Evolutionary conservation across 1,140 invertebrate genomes (phyloP).

Genomic region (Pantala flavescens): DNA sequence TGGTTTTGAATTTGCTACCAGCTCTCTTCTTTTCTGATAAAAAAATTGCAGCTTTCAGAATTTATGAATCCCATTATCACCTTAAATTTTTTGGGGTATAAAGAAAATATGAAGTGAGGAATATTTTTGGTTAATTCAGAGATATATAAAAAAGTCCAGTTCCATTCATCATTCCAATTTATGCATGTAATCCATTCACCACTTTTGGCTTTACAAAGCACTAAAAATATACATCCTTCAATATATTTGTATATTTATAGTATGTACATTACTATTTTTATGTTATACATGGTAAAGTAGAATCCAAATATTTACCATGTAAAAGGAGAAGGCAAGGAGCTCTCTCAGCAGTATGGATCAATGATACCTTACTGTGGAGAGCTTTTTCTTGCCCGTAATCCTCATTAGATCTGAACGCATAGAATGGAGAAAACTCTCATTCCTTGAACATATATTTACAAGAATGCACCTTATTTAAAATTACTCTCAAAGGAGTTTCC

Average conservation of each 20-base stretch:
- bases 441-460: constrained; percentile 9
- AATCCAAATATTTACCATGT: neutral
- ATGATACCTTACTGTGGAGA: neutral
- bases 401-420: constrained; percentile 1
- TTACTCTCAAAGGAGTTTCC: neutral
- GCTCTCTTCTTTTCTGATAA: too few relatives aligned
- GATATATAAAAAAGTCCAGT: too few relatives aligned
- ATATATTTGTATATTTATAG: constrained; percentile 7
- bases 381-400: neutral
- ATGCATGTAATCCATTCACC: neutral
- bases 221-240: constrained; percentile 7
- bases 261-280: neutral
- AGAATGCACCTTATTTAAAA: neutral
- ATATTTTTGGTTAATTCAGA: too few relatives aligned
- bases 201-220: constrained; percentile 6
- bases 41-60: too few relatives aligned
- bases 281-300: neutral
- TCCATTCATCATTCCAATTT: neutral
- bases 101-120: too few relatives aligned
- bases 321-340: neutral
- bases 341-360: neutral
- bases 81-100: too few relatives aligned
- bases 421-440: constrained; percentile 1
- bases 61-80: too few relatives aligned
- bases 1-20: too few relatives aligned